phyloP scores from a whole-genome alignment of 1,140 invertebrate genomes.

The Drosophila albomicans region DNA sequence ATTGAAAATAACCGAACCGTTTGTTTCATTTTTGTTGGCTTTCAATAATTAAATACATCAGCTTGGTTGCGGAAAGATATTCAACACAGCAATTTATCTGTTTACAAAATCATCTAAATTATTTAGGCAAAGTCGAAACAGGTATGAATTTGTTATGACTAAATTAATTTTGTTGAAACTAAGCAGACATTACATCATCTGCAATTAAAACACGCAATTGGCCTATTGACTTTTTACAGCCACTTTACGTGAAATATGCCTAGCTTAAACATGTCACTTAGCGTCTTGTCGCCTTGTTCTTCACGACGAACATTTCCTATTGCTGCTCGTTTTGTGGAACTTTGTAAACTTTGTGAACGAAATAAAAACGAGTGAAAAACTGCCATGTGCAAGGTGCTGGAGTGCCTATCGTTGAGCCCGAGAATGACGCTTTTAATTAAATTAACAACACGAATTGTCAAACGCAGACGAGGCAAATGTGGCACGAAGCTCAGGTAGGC shows the following conservation, averaged over 20 bases:
- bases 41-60: neutral
- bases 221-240: neutral
- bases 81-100: too few relatives aligned
- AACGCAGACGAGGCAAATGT: slow-evolving; percentile 56
- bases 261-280: neutral
- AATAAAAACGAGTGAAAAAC: neutral
- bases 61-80: neutral
- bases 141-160: too few relatives aligned
- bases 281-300: neutral
- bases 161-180: too few relatives aligned
- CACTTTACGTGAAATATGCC: neutral
- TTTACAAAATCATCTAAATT: too few relatives aligned
- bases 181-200: neutral
- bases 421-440: slow-evolving; percentile 68
- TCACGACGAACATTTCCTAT: neutral
- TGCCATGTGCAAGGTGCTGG: slow-evolving; percentile 3
- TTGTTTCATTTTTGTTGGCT: neutral
- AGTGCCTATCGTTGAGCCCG: slow-evolving; percentile 26
- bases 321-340: slow-evolving; percentile 21
- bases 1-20: slow-evolving; percentile 8
- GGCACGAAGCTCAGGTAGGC: slow-evolving; percentile 46
- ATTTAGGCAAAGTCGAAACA: too few relatives aligned
- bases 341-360: slow-evolving; percentile 4
- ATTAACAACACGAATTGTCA: slow-evolving; percentile 80
- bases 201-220: neutral